Base-by-base conservation (phyloP, 2,113 vertebrate species). In the Anguilla rostrata region DNA sequence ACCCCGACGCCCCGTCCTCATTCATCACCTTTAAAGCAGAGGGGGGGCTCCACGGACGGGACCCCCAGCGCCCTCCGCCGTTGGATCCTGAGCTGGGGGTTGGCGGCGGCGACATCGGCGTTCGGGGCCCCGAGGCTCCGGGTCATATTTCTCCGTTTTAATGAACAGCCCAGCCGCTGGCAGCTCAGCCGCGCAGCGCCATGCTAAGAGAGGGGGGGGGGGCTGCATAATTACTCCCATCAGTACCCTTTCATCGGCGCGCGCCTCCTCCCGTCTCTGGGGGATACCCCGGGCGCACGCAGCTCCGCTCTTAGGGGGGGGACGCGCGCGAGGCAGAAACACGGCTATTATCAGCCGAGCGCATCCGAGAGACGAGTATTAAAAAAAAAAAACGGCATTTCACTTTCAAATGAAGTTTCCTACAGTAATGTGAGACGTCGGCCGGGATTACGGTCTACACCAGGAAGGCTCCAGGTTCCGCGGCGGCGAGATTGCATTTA, bases 171-270 rank as follows among this genome's bases (percentile, higher is more conserved):
- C 87, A 34, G 16, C 85, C 57, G n/a, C 87, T 87, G 90, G 90
- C 84, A 86, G 91, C 89, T 85, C 88, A 46, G 56, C 87, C 83
- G 79, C 84, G 86, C 88, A 40, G 39, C 87, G 85, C 84, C 91
- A 92, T 91, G 92, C 94, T 90, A 91, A 90, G 22, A 22, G 26
- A 22, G 22, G 15, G 3, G 3, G 53, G 3, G 53, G 53, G 90
- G 89, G 86, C 88, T 91, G 88, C 90, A 92, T 94, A 93, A 94
- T 92, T 92, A 90, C 91, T 89, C 89, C 90, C 91, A 92, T 94
- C 93, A 93, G 90, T 34, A 86, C 85, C 90, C 84, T 89, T 90
- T 92, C 92, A 91, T 92, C 90, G 87, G 39, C 8, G 26, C n/a
- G 53, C 49, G 5, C 6, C 57, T 15, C 88, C 39, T 60, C 86